Base-by-base conservation (phyloP, 2,113 vertebrate genomes). In the Zosterops borbonicus region DNA sequence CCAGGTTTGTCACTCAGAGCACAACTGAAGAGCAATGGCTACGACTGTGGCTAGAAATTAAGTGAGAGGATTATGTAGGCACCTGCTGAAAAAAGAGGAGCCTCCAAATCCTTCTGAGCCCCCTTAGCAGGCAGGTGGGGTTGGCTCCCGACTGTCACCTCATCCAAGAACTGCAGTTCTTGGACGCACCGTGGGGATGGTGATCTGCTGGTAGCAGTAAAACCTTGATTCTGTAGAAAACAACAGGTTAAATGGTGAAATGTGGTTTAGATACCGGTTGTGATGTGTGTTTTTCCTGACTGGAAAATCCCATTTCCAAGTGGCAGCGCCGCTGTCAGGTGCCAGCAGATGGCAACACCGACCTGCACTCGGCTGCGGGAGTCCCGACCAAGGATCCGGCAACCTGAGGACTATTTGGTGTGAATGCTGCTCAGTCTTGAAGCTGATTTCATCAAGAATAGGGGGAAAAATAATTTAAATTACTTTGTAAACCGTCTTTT, bases 271-370 rank as follows among this genome's bases (percentile, higher is more conserved):
- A 21, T n/a, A 58, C 1, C 2, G 1, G 12, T 17, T 31, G 74
- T 7, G 27, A 35, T 55, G 50, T 39, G 27, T 16, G 31, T 39
- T 52, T 50, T 68, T 23, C 13, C 46, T 1, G 59, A 5, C 17
- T 12, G 8, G 53, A 29, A 41, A 73, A 59, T 5, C 25, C 22
- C 0, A 7, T 27, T 55, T 35, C 5, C 29, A 1, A 35, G 59
- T 16, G 80, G 15, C 70, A 20, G 81, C 25, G 50, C 8, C 2
- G 8, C 70, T 44, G 62, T 18, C 29, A 15, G 0, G 0, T 64
- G 44, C 92, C 95, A 84, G 85, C 67, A 96, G 96, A 77, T 94
- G 95, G 95, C 90, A 93, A 69, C 84, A 83, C 82, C 35, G 74
- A 63, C 60, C 74, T 50, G 85, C 5, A 0, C 55, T 50, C 12